Base-by-base conservation (phyloP, 2,113 vertebrate species). In the Harpagus bidentatus region DNA sequence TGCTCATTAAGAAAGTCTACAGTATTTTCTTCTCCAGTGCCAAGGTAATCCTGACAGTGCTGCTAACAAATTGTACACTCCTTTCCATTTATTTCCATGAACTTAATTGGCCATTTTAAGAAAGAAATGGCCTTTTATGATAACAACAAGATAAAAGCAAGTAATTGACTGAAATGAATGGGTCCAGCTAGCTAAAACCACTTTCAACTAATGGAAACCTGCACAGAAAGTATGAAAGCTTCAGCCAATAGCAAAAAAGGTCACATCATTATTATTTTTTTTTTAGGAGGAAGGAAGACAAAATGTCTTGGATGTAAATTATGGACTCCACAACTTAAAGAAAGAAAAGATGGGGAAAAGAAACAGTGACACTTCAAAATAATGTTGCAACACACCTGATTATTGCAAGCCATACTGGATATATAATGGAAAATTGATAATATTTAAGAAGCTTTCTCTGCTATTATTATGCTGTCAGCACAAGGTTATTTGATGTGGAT, bases 91-190 rank as follows among this genome's bases (percentile, higher is more conserved):
- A 97, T 97, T 98, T 98, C 90, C 94, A 96, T 97, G 90, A 92
- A 96, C 88, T 97, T 97, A 98, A 98, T 97, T 97, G 97, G 97
- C 91, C 95, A 96, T 97, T 98, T 98, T 97, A 96, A 91, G 94
- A 97, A 97, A 97, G 78, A 97, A 98, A 96, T 93, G 56, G 55
- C 13, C 76, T 84, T 98, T 97, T 98, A 96, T 98, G 79, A 97
- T 96, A 98, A 96, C 76, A 97, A 95, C 82, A 97, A 97, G 94
- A 96, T 97, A 98, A 98, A 97, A 98, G 94, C 58, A 82, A 84
- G 62, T 98, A 98, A 98, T 97, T 97, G 95, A 97, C 94, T 96
- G 95, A 97, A 97, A 98, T 94, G 55, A 84, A 88, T 79, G 89
- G 78, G 61, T 96, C 91, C 91, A 84, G 87, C 87, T 73, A 77